Evolutionary conservation across 1,140 invertebrate genomes (phyloP), one percentile per base, ranked within the genome.

Genomic region (Heterodera carotae): DNA sequence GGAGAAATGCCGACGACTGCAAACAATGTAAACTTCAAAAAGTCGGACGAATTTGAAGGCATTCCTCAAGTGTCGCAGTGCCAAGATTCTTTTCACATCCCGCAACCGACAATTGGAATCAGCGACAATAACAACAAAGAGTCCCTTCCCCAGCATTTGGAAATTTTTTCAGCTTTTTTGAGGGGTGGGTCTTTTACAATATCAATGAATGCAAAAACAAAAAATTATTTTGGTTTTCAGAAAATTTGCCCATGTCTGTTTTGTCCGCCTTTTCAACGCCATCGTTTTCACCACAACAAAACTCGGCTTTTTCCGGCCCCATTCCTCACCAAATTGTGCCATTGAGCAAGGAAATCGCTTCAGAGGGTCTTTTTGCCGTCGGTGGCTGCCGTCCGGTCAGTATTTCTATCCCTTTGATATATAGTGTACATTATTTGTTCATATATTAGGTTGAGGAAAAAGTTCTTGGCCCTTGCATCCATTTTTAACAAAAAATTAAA

Each of bases 381-480:
- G 82, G 82, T 10, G 82, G 82, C 6, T 84, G 82, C 70, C 73
- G 84, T 29, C 77, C 43, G 31, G 72, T 74, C 62, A 66, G 33
- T 29, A 6, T 62, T 62, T 62, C 18, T 8, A 66, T 15, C 25
- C 25, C 27, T n/a, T 29, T 15, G 6, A 31, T 66, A 15, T 29
- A 15, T 66, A 18, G 48, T 5, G 6, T 12, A 43, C 39, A 43
- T 43, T 43, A 43, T 12, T 8, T 43, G 6, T 43, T 43, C 39
- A 43, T 8, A 43, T n/a, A n/a, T n/a, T n/a, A n/a, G n/a, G n/a
- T n/a, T n/a, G n/a, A n/a, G n/a, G n/a, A n/a, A n/a, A n/a, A n/a
- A n/a, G n/a, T n/a, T n/a, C n/a, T n/a, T n/a, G n/a, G n/a, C n/a
- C n/a, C n/a, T n/a, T n/a, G n/a, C n/a, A n/a, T n/a, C n/a, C n/a